These are phyloP conservation scores for Amblyopsis rosae DNA, from an alignment of 2,113 vertebrate species.

Conservation along the genomic window DNA sequence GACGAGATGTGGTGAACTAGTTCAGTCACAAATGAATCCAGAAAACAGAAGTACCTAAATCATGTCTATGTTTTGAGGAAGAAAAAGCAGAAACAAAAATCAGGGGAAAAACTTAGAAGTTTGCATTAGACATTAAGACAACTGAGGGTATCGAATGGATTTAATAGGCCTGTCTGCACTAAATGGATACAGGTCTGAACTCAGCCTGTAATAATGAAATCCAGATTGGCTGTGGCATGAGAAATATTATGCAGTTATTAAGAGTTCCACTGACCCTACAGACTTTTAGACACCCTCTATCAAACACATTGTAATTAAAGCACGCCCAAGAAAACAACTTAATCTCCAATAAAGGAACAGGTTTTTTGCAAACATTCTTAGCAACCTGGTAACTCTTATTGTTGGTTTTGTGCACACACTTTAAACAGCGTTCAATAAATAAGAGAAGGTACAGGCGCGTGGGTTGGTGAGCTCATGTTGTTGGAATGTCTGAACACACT, in stretches of 20 bases:
- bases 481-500: conserved; percentile 34
- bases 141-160: neutral
- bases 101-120: neutral
- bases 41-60: conserved; percentile 49
- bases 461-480: conserved; percentile 12
- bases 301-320: conserved; percentile 11
- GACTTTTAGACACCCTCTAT: conserved; percentile 4
- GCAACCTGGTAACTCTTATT: conserved; percentile 1
- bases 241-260: conserved; percentile 49
- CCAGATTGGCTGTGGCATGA: conserved; percentile 57
- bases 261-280: neutral
- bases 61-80: neutral
- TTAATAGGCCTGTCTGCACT: conserved; percentile 1
- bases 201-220: conserved; percentile 59
- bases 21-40: conserved; percentile 35
- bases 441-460: neutral
- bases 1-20: conserved; percentile 55
- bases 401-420: neutral
- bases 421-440: neutral
- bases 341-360: conserved; percentile 11
- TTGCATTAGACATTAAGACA: neutral
- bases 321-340: neutral
- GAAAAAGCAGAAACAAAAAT: neutral
- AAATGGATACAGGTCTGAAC: conserved; percentile 1
- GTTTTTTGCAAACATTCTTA: neutral